phyloP scores from a whole-genome alignment of 2,888 invertebrate species.

The Phyllotreta cruciferae region DNA sequence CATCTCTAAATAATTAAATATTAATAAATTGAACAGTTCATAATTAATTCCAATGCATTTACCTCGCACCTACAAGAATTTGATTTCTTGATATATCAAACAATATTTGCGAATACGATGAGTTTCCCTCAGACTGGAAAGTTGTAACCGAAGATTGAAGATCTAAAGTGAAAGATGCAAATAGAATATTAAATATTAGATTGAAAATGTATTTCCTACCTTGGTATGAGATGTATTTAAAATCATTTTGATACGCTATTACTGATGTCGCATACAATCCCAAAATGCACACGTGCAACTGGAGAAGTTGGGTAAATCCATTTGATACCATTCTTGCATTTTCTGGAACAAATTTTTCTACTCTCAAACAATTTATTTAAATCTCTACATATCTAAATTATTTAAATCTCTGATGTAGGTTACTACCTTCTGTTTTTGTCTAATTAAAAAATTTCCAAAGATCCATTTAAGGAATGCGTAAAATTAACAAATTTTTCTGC shows the following conservation, averaged over 20 bases:
- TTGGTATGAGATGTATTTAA: slow-evolving; percentile 50
- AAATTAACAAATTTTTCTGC: too few relatives aligned
- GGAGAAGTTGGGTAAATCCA: slow-evolving; percentile 35
- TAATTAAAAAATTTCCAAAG: too few relatives aligned
- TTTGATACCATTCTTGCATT: slow-evolving; percentile 46
- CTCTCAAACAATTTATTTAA: neutral
- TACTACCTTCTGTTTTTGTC: too few relatives aligned
- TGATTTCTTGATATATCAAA: slow-evolving; percentile 89
- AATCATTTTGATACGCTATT: slow-evolving; percentile 44
- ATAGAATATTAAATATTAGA: neutral
- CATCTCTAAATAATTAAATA: slow-evolving; percentile 70
- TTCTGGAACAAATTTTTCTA: slow-evolving; percentile 41
- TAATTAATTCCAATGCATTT: slow-evolving; percentile 1
- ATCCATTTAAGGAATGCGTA: too few relatives aligned
- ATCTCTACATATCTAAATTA: too few relatives aligned
- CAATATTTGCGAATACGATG: slow-evolving; percentile 81
- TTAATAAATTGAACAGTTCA: neutral
- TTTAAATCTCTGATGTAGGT: too few relatives aligned
- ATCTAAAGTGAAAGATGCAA: slow-evolving; percentile 65
- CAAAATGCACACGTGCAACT: slow-evolving; percentile 36
- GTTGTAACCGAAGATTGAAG: slow-evolving; percentile 70
- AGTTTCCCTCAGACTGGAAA: slow-evolving; percentile 77
- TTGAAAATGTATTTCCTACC: slow-evolving; percentile 41
- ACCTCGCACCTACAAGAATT: slow-evolving; percentile 90
- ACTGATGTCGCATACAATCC: slow-evolving; percentile 33